phyloP scores from a whole-genome alignment of 2,113 vertebrate genomes.

The Atrichornis clamosus region DNA sequence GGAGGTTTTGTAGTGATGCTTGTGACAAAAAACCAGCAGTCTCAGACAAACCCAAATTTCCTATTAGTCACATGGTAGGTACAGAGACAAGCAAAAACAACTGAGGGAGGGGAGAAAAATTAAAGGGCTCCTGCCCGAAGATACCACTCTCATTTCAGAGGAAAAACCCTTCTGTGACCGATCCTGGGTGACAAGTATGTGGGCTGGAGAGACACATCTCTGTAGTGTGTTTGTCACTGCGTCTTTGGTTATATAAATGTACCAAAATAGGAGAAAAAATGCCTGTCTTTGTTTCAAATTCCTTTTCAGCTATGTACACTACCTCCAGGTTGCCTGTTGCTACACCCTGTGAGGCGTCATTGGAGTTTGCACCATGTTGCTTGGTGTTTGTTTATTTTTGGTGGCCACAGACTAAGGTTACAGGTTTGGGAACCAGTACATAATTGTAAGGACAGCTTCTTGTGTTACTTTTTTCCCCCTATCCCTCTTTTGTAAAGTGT shows the following conservation, averaged over 20 bases:
- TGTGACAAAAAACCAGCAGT: background rate
- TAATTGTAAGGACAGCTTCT: constrained; percentile 6
- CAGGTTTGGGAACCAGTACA: constrained; percentile 30
- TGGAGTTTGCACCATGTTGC: constrained; percentile 14
- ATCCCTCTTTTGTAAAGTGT: constrained; percentile 29
- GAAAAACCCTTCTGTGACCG: background rate
- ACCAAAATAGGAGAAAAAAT: constrained; percentile 10
- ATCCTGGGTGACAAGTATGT: background rate
- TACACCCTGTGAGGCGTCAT: background rate
- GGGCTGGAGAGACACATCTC: background rate
- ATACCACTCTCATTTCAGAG: background rate
- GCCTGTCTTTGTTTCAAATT: background rate
- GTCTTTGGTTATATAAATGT: background rate
- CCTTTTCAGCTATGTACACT: background rate
- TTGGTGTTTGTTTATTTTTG: constrained; percentile 17
- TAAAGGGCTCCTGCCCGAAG: background rate
- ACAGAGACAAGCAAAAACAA: background rate
- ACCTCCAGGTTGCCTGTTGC: background rate
- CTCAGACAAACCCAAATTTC: background rate
- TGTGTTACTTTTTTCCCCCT: background rate
- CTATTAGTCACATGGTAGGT: background rate
- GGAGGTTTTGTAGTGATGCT: background rate
- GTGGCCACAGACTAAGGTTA: constrained; percentile 4
- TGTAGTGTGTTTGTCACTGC: background rate
- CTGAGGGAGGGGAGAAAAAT: background rate